phyloP scores from a whole-genome alignment of 2,797 vertebrate genomes.

The Pogonophryne albipinna region DNA sequence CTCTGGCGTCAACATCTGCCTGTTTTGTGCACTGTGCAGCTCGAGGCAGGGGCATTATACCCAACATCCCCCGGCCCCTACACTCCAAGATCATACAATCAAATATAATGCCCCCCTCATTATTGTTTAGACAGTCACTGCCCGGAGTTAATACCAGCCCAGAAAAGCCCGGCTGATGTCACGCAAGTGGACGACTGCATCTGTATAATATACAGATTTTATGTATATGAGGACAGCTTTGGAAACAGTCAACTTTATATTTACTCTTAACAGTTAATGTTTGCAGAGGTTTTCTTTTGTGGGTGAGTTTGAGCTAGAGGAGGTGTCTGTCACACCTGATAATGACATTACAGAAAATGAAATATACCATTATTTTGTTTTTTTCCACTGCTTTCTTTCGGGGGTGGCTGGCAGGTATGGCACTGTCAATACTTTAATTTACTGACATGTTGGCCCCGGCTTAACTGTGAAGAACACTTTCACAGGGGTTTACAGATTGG shows the following conservation, averaged over 20 bases:
- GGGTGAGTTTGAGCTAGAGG: not conserved
- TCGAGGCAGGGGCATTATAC: slow-evolving; percentile 28
- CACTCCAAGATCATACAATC: slow-evolving; percentile 28
- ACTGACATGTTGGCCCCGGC: slow-evolving; percentile 41
- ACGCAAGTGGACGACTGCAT: slow-evolving; percentile 15
- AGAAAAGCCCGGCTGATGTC: slow-evolving; percentile 31
- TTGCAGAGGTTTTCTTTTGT: slow-evolving; percentile 26
- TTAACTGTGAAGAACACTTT: slow-evolving; percentile 62
- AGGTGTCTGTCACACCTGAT: slow-evolving; percentile 32
- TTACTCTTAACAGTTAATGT: slow-evolving; percentile 17
- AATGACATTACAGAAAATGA: slow-evolving; percentile 45
- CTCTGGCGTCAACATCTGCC: slow-evolving; percentile 26
- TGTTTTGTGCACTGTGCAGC: slow-evolving; percentile 19
- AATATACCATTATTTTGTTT: slow-evolving; percentile 27
- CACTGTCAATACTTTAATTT: slow-evolving; percentile 51
- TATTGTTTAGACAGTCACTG: slow-evolving; percentile 46
- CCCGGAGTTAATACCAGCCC: slow-evolving; percentile 43
- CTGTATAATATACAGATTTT: slow-evolving; percentile 21
- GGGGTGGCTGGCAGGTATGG: slow-evolving; percentile 24
- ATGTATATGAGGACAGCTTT: not conserved
- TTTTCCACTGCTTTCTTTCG: slow-evolving; percentile 17
- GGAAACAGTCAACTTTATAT: not conserved
- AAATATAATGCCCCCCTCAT: slow-evolving; percentile 52
- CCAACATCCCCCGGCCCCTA: not conserved
- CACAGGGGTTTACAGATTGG: slow-evolving; percentile 60